A percentile compares a stretch with the other conserved stretches of the same genome.
Conservation (phyloP, 2,797 vertebrate species). For the Crenichthys baileyi region DNA sequence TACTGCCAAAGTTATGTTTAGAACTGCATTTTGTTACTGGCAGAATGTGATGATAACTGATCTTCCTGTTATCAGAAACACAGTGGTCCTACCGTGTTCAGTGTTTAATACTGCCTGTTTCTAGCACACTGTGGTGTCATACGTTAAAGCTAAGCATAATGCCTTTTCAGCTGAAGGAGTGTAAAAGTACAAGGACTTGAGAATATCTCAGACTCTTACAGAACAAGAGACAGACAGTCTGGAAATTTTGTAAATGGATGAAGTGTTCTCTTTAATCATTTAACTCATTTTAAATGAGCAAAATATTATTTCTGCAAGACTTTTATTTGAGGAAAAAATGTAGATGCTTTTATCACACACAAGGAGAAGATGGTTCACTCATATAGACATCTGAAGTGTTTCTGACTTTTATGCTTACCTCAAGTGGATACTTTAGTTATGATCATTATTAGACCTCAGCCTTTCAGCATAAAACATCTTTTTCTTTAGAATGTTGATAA, state of each 20-base stretch:
- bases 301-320: background rate
- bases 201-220: background rate
- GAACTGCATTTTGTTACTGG: slow-evolving; percentile 17
- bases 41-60: slow-evolving; percentile 6
- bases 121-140: background rate
- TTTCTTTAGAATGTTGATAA: background rate
- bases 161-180: background rate
- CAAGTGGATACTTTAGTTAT: background rate
- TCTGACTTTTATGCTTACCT: background rate
- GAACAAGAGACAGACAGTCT: background rate
- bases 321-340: background rate
- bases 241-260: background rate
- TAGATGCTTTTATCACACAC: background rate
- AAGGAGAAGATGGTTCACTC: background rate
- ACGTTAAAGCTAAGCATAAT: background rate
- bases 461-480: background rate
- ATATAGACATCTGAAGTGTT: background rate
- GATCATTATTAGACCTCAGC: background rate
- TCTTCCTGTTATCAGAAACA: slow-evolving; percentile 15
- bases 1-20: slow-evolving; percentile 6
- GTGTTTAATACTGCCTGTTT: slow-evolving; percentile 3
- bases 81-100: background rate
- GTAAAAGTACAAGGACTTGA: background rate
- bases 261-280: background rate
- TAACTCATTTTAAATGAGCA: background rate